Percentiles rank a stretch among this genome's conserved stretches.
These are phyloP conservation scores for Galaxea fascicularis DNA, from an alignment of 92 coral and sea anemone species.

Conservation along the genomic window DNA sequence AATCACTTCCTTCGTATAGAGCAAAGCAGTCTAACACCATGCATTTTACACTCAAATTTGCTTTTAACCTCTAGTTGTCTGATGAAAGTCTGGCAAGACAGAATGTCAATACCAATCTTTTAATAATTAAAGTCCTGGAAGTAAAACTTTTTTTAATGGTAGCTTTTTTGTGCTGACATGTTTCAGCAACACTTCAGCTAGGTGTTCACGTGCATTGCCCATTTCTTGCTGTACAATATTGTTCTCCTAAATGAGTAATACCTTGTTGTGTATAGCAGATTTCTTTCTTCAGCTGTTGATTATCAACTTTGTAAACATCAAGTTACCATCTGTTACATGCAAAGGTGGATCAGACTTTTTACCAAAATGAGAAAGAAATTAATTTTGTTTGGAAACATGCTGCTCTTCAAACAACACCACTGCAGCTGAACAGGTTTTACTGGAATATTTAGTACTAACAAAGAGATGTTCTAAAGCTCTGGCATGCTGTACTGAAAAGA, in stretches of 20 bases:
- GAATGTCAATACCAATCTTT: background rate
- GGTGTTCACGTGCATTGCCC: background rate
- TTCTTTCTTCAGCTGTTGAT: background rate
- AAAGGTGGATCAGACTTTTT: background rate
- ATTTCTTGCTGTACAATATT: background rate
- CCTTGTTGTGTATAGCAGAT: background rate
- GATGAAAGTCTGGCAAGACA: background rate
- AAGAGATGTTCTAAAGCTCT: background rate
- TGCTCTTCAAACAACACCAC: too few species aligned
- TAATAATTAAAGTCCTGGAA: background rate
- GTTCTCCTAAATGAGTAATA: background rate
- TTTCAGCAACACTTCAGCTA: too few species aligned
- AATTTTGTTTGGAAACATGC: too few species aligned
- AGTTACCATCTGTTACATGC: background rate
- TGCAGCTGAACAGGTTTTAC: too few species aligned
- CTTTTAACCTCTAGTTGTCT: background rate
- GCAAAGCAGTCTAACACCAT: background rate
- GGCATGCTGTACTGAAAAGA: background rate
- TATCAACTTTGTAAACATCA: background rate
- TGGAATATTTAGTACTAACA: too few species aligned
- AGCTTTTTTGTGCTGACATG: too few species aligned
- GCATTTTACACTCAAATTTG: background rate
- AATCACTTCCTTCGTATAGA: slow-evolving; percentile 71
- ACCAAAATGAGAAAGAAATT: too few species aligned
- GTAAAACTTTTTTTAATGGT: too few species aligned